Evolutionary conservation across 2,113 vertebrate genomes (phyloP).

Genomic region (Climacteris rufus): DNA sequence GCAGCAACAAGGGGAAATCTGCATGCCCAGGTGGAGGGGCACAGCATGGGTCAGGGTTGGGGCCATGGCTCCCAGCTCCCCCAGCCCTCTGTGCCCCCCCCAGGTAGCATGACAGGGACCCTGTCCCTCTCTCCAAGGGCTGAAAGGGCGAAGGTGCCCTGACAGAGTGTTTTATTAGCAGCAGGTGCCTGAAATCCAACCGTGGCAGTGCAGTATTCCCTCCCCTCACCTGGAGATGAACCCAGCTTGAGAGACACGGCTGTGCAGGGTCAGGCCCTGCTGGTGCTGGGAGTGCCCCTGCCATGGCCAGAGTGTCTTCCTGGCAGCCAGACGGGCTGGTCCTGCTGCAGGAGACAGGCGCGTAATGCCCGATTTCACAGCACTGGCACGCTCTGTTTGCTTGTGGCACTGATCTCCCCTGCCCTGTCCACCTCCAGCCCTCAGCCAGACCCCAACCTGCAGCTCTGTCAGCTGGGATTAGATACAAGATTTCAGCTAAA

Average conservation of each 20-base stretch:
- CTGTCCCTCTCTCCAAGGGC: background rate
- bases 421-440: background rate
- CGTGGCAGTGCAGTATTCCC: slow-evolving; percentile 8
- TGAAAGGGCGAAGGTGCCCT: background rate
- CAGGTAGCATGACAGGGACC: background rate
- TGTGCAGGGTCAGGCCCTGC: slow-evolving; percentile 51
- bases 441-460: background rate
- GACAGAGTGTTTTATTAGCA: slow-evolving; percentile 77
- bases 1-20: background rate
- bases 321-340: background rate
- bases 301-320: background rate
- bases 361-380: slow-evolving; percentile 63
- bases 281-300: background rate
- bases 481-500: background rate
- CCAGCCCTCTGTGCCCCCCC: background rate
- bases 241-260: slow-evolving; percentile 4
- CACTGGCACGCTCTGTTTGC: background rate
- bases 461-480: slow-evolving; percentile 25
- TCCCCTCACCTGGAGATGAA: slow-evolving; percentile 75
- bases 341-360: background rate
- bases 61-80: fast-evolving
- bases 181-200: slow-evolving; percentile 71
- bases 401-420: background rate
- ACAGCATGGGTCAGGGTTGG: background rate
- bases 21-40: fast-evolving